Evolutionary conservation across 2,888 invertebrate genomes (phyloP), one percentile per base, ranked within the genome.

Genomic region (Drosophila lacicola): DNA sequence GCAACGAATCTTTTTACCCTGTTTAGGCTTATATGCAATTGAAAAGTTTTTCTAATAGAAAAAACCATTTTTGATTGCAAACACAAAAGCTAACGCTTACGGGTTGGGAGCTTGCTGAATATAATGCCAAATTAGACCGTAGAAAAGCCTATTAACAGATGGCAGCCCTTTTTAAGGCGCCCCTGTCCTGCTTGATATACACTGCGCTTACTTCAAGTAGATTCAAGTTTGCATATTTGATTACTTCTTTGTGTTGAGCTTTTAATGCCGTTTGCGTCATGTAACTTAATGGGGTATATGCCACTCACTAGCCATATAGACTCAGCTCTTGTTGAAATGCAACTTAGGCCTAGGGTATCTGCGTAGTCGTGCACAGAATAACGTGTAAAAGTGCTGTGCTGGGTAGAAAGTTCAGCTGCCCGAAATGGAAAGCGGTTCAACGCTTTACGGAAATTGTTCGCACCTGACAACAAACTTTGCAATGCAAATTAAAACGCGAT

Each of bases 351-450:
- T 36, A 29, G 36, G 57, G 68, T 64, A 68, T 45, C 10, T 14
- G 14, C 8, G 1, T 14, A 45, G 69, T 58, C 51, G 41, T 4
- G 8, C 36, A 39, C 19, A 25, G 39, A 10, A 8, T 5, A 2
- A 10, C 17, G 0, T 13, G 1, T 45, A 8, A 13, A 53, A 50
- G n/a, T 36, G 11, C 17, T 25, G 25, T 14, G 19, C 1, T 10
- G 21, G 55, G 51, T 64, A 25, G 42, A 64, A 75, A 68, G 73
- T 46, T 73, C 69, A 63, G 33, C 2, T 25, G 29, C 29, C 41
- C 42, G 42, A 63, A 69, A 68, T 50, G 55, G 56, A 77, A 82
- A 71, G 45, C 58, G 70, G 69, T 70, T 78, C 73, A 75, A 70
- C 44, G 64, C 29, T 73, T 86, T 70, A 49, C 41, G 39, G 47